Evolutionary conservation across 2,797 vertebrate genomes (phyloP).

Genomic region (Micropoecilia bifurca): DNA sequence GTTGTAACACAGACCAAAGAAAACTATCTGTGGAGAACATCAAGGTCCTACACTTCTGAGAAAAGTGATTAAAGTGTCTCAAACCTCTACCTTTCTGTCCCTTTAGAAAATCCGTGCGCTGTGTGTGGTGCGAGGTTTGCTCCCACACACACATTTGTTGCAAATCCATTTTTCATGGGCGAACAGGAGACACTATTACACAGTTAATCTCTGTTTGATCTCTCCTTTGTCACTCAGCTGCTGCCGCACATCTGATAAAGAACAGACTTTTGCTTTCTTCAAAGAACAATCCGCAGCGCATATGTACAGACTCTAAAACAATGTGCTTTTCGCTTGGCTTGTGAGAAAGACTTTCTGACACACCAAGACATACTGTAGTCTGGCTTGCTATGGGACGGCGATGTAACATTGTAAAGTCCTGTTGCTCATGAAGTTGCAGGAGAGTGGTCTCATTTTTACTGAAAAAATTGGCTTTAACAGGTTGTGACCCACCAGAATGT

Average conservation of each 20-base stretch:
- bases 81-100: constrained; percentile 13
- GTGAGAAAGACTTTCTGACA: not conserved
- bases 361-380: not conserved
- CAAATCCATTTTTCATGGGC: constrained; percentile 39
- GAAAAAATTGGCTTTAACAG: not conserved
- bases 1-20: too few species aligned
- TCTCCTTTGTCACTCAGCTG: constrained; percentile 39
- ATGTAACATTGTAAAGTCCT: too few species aligned
- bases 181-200: constrained; percentile 2
- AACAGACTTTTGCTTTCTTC: constrained; percentile 4
- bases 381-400: not conserved
- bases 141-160: constrained; percentile 7
- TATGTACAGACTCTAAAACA: constrained; percentile 1
- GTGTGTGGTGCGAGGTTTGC: constrained; percentile 9
- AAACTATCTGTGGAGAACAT: not conserved
- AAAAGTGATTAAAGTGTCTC: constrained; percentile 9
- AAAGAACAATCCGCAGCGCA: constrained; percentile 12
- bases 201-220: constrained; percentile 45
- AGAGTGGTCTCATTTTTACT: not conserved
- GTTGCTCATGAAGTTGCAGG: not conserved
- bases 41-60: not conserved
- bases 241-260: constrained; percentile 20
- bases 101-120: constrained; percentile 8
- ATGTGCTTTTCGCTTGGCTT: not conserved
- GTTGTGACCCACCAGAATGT: too few species aligned